Conservation (phyloP, 2,797 vertebrate species). For the Mormyrus hasselquistii region DNA sequence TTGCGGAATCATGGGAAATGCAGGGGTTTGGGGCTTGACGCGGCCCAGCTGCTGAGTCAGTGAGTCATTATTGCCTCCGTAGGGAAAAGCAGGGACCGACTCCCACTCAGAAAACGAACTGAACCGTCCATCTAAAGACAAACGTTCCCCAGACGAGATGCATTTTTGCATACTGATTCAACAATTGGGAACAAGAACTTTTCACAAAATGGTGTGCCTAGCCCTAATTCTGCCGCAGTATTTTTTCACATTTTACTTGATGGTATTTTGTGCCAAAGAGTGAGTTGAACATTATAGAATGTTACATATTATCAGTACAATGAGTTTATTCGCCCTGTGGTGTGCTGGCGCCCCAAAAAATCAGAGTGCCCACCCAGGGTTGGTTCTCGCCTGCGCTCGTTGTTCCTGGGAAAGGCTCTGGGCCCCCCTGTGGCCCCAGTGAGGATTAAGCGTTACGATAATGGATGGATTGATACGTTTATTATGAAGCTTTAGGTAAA, state of each 20-base stretch:
- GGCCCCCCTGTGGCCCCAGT: too few species aligned
- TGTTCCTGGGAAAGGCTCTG: too few species aligned
- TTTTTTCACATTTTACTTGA: neutral
- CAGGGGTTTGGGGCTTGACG: constrained; percentile 42
- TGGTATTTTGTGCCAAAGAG: neutral
- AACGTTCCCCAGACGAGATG: constrained; percentile 35
- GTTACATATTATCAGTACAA: neutral
- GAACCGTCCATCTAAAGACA: constrained; percentile 35
- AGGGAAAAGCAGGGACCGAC: constrained; percentile 26
- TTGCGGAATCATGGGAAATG: constrained; percentile 56
- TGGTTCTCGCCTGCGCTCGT: neutral
- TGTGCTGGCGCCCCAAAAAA: too few species aligned
- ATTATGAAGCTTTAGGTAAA: neutral
- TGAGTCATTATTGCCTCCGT: constrained; percentile 65
- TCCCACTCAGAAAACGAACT: constrained; percentile 51
- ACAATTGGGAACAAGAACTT: constrained; percentile 28
- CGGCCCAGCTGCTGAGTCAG: constrained; percentile 65
- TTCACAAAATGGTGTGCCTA: neutral
- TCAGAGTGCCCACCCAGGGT: neutral
- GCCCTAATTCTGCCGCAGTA: neutral
- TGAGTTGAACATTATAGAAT: neutral
- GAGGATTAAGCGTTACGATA: neutral
- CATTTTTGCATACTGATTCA: constrained; percentile 35
- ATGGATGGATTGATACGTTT: neutral
- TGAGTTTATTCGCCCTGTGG: neutral